Base-by-base conservation (phyloP, 2,113 vertebrate genomes). In the Rhea americana region DNA sequence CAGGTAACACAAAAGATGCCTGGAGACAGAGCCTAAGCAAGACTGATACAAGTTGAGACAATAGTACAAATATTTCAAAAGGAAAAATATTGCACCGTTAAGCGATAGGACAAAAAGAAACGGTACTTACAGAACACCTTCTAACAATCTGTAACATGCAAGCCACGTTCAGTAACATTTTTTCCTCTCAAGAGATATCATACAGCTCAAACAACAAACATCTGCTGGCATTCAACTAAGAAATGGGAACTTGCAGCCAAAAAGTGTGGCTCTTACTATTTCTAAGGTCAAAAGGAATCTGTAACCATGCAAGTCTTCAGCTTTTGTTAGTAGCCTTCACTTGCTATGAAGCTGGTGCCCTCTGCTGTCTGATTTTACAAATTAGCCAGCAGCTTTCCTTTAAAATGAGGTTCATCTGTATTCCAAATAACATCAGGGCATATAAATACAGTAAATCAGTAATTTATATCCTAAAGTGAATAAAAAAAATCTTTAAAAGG, bases 301-400 rank as follows among this genome's bases (percentile, higher is more conserved):
- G 28, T 50, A 48, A 41, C 16, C 48, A 21, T 20, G 15, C 11
- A 58, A 90, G 10, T 0, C 35, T 61, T 70, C 19, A 51, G 5
- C n/a, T 74, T 12, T 1, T 4, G 26, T 21, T 51, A 91, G 56
- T n/a, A 63, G 39, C 5, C 30, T 10, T 16, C 11, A 48, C 41
- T 17, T 83, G 53, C 22, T 55, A 16, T 8, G 63, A 65, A 28
- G 26, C 14, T 76, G 56, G 32, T 88, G 96, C 95, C 94, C 92
- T 96, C 96, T 97, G 82, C 70, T 82, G 96, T 13, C 22, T 48
- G 37, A 12, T 18, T 14, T 1, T 15, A 30, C 30, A 63, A 56
- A 66, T 53, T 9, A 25, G 11, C 8, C 17, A 39, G 3, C 28
- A 47, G 5, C 5, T 78, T 63, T 4, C 19, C 24, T 62, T 74